Base-by-base conservation (phyloP, 2,797 vertebrate species). In the Artibeus jamaicensis region DNA sequence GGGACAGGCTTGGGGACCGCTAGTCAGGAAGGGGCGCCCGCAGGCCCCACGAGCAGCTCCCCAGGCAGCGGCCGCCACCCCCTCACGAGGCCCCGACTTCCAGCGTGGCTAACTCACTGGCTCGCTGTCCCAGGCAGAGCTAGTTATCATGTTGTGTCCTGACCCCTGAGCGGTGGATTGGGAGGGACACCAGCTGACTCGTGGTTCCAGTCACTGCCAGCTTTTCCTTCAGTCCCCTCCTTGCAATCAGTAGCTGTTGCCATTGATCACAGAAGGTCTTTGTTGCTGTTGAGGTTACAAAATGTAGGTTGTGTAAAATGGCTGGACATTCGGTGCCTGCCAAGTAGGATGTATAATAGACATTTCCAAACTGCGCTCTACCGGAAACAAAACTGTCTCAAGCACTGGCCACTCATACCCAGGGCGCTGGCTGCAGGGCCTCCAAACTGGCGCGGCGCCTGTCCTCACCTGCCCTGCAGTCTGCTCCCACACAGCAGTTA, bases 211-310 rank as follows among this genome's bases (percentile, higher is more conserved):
- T 55, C 70, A 32, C 50, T 22, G 32, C 44, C 50, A 21, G 0
- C 29, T 48, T 68, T n/a, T 82, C 86, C 79, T 82, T 57, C 44
- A 34, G 19, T 48, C 84, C 9, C 59, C 34, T 48, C 32, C n/a
- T 5, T 59, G 16, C 34, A 93, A 48, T 78, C 96, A 12, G 1
- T 39, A 86, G 77, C 82, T 93, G 42, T 59, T 77, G 92, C 92
- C 42, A 0, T 48, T 34, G 37, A 76, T 94, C 67, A 65, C 73
- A 82, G 29, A 86, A 59, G 81, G 39, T 34, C 46, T 71, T 37
- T 32, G 9, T 44, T 77, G 14, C 34, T 78, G 32, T 82, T 86
- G 65, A 50, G 22, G n/a, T 53, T 37, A 10, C 86, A 94, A 89
- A 93, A 59, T 32, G 5, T 2, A 32, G 22, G 2, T 50, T 71